These are phyloP conservation scores for Symphodus melops DNA, from an alignment of 2,113 vertebrate genomes.

Conservation along the genomic window DNA sequence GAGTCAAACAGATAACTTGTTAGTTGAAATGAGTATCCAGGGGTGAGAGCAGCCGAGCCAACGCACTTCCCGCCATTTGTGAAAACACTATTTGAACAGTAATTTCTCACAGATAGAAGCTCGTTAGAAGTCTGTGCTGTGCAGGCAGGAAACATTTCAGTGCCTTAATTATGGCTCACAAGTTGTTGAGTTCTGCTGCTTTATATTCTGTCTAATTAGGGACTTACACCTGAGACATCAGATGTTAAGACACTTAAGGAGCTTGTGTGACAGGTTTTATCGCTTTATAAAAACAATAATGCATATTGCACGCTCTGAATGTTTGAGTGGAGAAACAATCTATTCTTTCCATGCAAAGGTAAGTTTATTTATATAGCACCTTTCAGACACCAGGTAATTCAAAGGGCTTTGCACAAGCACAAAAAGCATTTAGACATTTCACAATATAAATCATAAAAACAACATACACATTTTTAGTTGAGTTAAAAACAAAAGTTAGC, in stretches of 20 bases:
- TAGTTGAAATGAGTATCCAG: not conserved
- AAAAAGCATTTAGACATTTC: too few relatives aligned
- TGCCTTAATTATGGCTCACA: slow-evolving; percentile 6
- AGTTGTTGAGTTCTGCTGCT: slow-evolving; percentile 5
- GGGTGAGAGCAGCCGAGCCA: not conserved
- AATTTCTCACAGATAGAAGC: slow-evolving; percentile 1
- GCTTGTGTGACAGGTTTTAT: not conserved
- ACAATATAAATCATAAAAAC: too few relatives aligned
- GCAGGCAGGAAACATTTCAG: slow-evolving; percentile 7
- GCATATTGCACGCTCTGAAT: too few relatives aligned
- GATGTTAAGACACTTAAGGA: slow-evolving; percentile 12
- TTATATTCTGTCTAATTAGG: slow-evolving; percentile 3
- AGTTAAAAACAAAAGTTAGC: too few relatives aligned
- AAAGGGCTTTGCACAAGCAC: too few relatives aligned
- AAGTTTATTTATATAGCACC: too few relatives aligned
- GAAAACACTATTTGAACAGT: slow-evolving; percentile 24
- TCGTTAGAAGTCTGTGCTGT: slow-evolving; percentile 17
- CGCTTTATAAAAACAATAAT: not conserved
- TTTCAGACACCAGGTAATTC: too few relatives aligned
- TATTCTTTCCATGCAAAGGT: too few relatives aligned
- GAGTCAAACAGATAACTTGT: slow-evolving; percentile 2
- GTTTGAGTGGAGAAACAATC: too few relatives aligned
- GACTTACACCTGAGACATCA: slow-evolving; percentile 16
- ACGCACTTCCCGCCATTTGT: slow-evolving; percentile 4
- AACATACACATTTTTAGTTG: too few relatives aligned